Evolutionary conservation across 2,797 vertebrate genomes (phyloP).

Genomic region (Enoplosus armatus): DNA sequence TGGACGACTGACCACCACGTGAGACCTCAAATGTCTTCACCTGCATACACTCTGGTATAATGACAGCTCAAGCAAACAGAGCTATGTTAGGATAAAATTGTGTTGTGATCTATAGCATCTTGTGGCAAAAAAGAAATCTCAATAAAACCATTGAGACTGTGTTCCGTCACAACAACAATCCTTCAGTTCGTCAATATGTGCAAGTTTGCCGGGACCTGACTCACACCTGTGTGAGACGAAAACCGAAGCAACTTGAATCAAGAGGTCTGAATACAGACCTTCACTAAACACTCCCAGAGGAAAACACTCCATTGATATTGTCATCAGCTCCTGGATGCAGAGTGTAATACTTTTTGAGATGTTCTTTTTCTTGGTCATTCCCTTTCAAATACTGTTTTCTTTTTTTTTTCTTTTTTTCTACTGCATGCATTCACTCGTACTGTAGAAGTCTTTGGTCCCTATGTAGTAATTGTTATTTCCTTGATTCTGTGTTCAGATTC

Average conservation of each 20-base stretch:
- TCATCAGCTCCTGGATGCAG: slow-evolving; percentile 63
- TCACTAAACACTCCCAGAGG: slow-evolving; percentile 64
- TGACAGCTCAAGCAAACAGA: slow-evolving; percentile 63
- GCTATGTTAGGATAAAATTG: slow-evolving; percentile 53
- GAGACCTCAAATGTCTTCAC: slow-evolving; percentile 73
- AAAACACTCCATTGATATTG: slow-evolving; percentile 76
- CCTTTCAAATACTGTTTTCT: slow-evolving; percentile 59
- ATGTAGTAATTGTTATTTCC: slow-evolving; percentile 51
- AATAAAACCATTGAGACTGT: slow-evolving; percentile 59
- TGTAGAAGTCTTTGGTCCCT: slow-evolving; percentile 79
- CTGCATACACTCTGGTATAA: slow-evolving; percentile 47
- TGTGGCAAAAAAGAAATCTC: slow-evolving; percentile 54
- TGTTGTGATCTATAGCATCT: slow-evolving; percentile 55
- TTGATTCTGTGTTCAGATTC: slow-evolving; percentile 55
- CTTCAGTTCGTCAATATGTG: slow-evolving; percentile 64
- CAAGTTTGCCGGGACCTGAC: slow-evolving; percentile 55
- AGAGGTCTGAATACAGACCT: slow-evolving; percentile 63
- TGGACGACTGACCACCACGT: slow-evolving; percentile 55
- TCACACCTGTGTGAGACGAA: slow-evolving; percentile 77
- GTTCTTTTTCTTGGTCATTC: slow-evolving; percentile 65
- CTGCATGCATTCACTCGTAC: slow-evolving; percentile 62
- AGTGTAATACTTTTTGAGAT: slow-evolving; percentile 56
- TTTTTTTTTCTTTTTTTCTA: slow-evolving; percentile 37
- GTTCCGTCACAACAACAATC: slow-evolving; percentile 47
- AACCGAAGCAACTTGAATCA: slow-evolving; percentile 64